phyloP scores from a whole-genome alignment of 1,140 invertebrate genomes.

The Macrotrachela quadricornifera region DNA sequence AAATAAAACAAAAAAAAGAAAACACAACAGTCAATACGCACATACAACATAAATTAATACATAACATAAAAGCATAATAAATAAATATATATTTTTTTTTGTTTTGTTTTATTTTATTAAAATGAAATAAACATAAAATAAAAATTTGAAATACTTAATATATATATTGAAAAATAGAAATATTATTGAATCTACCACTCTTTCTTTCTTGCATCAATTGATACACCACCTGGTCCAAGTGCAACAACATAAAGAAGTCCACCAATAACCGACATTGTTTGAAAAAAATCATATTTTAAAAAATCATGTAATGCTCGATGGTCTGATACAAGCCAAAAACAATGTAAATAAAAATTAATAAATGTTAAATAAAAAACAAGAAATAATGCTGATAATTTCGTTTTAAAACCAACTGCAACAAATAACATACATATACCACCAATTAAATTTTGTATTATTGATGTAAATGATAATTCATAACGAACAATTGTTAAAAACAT shows the following conservation, averaged over 20 bases:
- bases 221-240: constrained; percentile 79
- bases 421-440: constrained; percentile 81
- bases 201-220: constrained; percentile 9
- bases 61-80: no score
- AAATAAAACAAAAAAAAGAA: no score
- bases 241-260: constrained; percentile 93
- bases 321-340: constrained; percentile 83
- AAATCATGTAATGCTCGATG: constrained; percentile 91
- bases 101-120: no score
- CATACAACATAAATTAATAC: no score
- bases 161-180: no score
- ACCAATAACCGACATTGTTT: constrained; percentile 93
- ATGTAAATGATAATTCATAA: constrained; percentile 44
- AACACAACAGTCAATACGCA: no score
- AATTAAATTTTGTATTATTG: constrained; percentile 67
- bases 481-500: constrained; percentile 93
- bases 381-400: constrained; percentile 82
- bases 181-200: background rate
- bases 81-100: no score
- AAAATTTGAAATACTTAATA: no score
- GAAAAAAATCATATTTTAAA: constrained; percentile 99
- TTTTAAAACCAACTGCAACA: constrained; percentile 91
- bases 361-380: constrained; percentile 66
- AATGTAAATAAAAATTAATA: constrained; percentile 85
- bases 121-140: no score